phyloP scores from a whole-genome alignment of 2,888 invertebrate genomes.

The Hypomecis atomaria region DNA sequence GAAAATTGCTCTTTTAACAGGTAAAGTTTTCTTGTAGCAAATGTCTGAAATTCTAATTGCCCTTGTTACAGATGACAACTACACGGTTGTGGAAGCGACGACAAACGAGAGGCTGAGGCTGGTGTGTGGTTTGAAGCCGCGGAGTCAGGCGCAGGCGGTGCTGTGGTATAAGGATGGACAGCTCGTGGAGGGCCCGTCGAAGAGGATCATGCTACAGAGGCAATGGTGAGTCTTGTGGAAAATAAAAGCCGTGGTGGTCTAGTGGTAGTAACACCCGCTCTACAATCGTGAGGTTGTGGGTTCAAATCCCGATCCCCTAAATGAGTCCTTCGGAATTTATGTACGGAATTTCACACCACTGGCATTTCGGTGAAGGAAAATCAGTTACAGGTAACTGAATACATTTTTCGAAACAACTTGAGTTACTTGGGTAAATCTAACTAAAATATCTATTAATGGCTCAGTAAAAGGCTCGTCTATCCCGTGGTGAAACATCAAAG shows the following conservation, averaged over 20 bases:
- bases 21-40: too few relatives aligned
- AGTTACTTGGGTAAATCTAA: not conserved
- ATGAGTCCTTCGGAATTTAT: too few relatives aligned
- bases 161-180: conserved; percentile 76
- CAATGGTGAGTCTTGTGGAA: conserved; percentile 60
- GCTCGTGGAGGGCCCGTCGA: conserved; percentile 55
- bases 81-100: conserved; percentile 61
- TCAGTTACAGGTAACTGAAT: not conserved
- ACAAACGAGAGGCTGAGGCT: conserved; percentile 72
- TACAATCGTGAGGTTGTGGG: too few relatives aligned
- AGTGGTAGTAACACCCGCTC: too few relatives aligned
- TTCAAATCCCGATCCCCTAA: too few relatives aligned
- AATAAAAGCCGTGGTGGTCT: too few relatives aligned
- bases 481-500: conserved; percentile 20
- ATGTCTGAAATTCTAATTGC: not conserved
- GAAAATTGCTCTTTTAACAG: too few relatives aligned
- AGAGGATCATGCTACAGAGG: conserved; percentile 58
- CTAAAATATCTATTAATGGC: conserved; percentile 1
- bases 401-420: not conserved
- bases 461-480: not conserved
- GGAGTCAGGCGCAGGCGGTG: conserved; percentile 55
- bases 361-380: too few relatives aligned
- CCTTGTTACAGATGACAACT: conserved; percentile 65
- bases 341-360: too few relatives aligned
- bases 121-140: conserved; percentile 63